Percentiles rank a stretch among this genome's conserved stretches.
Evolutionary conservation across 2,113 vertebrate species (phyloP).

Genomic region (Chlamydotis undulata): DNA sequence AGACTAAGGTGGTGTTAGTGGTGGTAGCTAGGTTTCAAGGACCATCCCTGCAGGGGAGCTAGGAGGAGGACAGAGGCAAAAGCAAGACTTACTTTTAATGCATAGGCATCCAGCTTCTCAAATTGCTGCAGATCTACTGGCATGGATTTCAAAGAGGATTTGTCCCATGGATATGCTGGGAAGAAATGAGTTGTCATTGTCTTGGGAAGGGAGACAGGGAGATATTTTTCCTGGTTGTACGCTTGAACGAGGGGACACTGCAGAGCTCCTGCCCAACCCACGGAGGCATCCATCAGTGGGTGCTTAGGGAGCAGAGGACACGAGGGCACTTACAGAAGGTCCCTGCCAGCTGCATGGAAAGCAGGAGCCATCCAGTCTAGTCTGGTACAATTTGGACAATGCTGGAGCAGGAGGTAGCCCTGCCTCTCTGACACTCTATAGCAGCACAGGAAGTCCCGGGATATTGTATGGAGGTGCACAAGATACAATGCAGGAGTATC

Average conservation of each 20-base stretch:
- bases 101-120: constrained; percentile 79
- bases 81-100: constrained; percentile 75
- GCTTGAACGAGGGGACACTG: not conserved
- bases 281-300: not conserved
- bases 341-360: not conserved
- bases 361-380: constrained; percentile 1
- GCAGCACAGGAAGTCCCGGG: not conserved
- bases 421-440: not conserved
- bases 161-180: constrained; percentile 83
- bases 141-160: constrained; percentile 81
- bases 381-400: not conserved
- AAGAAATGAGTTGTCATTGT: constrained; percentile 19
- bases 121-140: constrained; percentile 78
- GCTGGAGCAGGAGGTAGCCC: not conserved
- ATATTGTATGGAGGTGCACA: not conserved
- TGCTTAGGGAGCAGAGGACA: not conserved
- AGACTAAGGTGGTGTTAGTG: not conserved
- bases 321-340: fast-evolving
- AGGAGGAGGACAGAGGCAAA: not conserved
- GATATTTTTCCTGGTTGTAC: not conserved
- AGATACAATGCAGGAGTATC: not conserved
- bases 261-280: not conserved
- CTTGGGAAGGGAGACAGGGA: not conserved
- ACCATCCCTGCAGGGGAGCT: fast-evolving
- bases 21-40: not conserved